Evolutionary conservation across 2,797 vertebrate species (phyloP), one percentile per base, ranked within the genome.

Genomic region (Trematomus bernacchii): DNA sequence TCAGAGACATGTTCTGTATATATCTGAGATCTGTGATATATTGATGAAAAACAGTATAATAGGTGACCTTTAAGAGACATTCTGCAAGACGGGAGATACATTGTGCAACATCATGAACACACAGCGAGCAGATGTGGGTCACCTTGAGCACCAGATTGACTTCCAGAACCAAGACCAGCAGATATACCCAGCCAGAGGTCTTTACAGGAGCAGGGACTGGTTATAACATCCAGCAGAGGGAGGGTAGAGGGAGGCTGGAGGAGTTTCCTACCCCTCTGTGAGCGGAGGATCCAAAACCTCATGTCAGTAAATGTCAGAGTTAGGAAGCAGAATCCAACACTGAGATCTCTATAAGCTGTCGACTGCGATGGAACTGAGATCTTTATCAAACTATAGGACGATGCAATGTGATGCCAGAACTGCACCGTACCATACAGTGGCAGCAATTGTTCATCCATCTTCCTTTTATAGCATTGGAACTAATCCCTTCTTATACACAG

Each of bases 261-360:
- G 64, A 76, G 65, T 82, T 89, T 77, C 79, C 89, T 82, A 65
- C 77, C 80, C 67, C 78, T 79, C 61, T 87, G 73, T 67, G 66
- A 86, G 66, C 52, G 73, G 71, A 81, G 69, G 61, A 83, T 87
- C 85, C 84, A 86, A 85, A 82, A 66, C 69, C 61, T 54, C 44
- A 66, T 80, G 76, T 84, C 77, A 82, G 78, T 86, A 90, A 88
- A 85, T 87, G 86, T 92, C 79, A 84, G 33, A 72, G 75, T 73
- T 37, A 65, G 58, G 72, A 83, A 84, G 77, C 70, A 43, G 52
- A 77, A 64, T 85, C 82, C 76, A 86, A 80, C 30, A 55, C 5
- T 84, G 73, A 82, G 64, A 68, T 63, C 51, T 84, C 67, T 75
- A 62, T 73, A 80, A 83, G 77, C 59, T 55, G 54, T 76, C 66